Evolutionary conservation across 2,113 vertebrate species (phyloP).

Genomic region (Sitta europaea): DNA sequence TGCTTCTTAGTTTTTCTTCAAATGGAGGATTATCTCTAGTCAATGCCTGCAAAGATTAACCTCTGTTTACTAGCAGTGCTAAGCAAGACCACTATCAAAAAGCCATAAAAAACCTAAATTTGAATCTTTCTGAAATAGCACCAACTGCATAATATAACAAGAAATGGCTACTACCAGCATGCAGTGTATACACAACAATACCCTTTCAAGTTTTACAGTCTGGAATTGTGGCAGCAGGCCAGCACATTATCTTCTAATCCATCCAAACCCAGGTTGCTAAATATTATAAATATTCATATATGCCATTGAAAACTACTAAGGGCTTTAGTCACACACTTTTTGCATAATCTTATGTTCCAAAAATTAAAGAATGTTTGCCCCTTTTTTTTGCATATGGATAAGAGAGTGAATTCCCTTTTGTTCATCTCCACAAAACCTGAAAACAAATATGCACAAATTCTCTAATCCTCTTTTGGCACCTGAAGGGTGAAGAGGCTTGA

Average conservation of each 20-base stretch:
- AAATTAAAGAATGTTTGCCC: constrained; percentile 68
- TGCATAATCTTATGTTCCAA: constrained; percentile 74
- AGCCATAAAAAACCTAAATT: constrained; percentile 45
- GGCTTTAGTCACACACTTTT: constrained; percentile 72
- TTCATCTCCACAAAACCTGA: constrained; percentile 71
- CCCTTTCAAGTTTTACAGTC: constrained; percentile 42
- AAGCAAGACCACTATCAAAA: neutral
- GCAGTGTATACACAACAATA: constrained; percentile 34
- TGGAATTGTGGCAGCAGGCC: constrained; percentile 67
- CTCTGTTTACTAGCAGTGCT: neutral
- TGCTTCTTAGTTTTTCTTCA: neutral
- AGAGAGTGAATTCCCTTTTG: constrained; percentile 72
- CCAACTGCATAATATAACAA: constrained; percentile 31
- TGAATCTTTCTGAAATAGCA: constrained; percentile 56
- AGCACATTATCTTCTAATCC: constrained; percentile 70
- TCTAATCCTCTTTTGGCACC: constrained; percentile 75
- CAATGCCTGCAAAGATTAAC: neutral
- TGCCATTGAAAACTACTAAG: constrained; percentile 68
- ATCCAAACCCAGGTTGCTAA: constrained; percentile 62
- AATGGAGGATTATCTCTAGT: neutral
- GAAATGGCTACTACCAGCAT: constrained; percentile 32
- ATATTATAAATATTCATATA: constrained; percentile 80
- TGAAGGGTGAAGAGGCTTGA: constrained; percentile 65
- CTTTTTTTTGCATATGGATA: constrained; percentile 62
- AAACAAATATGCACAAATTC: constrained; percentile 68